Evolutionary conservation across 2,113 vertebrate species (phyloP), one percentile per base, ranked within the genome.

Genomic region (Lepus europaeus): DNA sequence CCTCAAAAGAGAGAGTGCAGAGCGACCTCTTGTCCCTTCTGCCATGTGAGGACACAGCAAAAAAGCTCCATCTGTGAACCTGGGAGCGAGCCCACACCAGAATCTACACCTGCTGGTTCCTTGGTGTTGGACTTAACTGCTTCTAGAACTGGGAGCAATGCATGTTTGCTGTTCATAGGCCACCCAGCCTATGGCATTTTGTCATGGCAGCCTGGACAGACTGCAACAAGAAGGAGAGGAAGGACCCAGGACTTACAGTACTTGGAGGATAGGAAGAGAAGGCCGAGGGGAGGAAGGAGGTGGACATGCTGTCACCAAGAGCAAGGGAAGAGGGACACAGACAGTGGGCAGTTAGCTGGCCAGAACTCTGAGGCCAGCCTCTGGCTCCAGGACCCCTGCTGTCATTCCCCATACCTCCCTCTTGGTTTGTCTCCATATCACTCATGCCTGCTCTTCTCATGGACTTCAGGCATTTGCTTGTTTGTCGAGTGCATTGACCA

Each of bases 281-380:
- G 22, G 25, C 31, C 1, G 66, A 29, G 19, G 11, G n/a, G 17
- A 45, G 39, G 10, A 45, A 72, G n/a, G 29, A 33, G 39, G 7
- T 2, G 0, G 0, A 0, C 4, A 2, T 31, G 31, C 27, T 36
- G 7, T 5, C 12, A 17, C n/a, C 45, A 59, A 85, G 16, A 2
- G 6, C 3, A 2, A n/a, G 20, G 3, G 2, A 6, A 19, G 9
- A 59, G 3, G 25, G 25, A 19, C 5, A 5, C 31, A 23, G 4
- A 33, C 17, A 49, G 36, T 6, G 36, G 45, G 31, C 0, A 4
- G 13, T 22, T n/a, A 20, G 3, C 6, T 3, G 25, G 4, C 19
- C 59, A 49, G 45, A 29, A 31, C 0, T 2, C 22, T 22, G 23
- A 23, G 25, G 9, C 14, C 13, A 9, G 56, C 11, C 9, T 36